phyloP scores from a whole-genome alignment of 2,888 invertebrate genomes.

The Aphodius sticticus region DNA sequence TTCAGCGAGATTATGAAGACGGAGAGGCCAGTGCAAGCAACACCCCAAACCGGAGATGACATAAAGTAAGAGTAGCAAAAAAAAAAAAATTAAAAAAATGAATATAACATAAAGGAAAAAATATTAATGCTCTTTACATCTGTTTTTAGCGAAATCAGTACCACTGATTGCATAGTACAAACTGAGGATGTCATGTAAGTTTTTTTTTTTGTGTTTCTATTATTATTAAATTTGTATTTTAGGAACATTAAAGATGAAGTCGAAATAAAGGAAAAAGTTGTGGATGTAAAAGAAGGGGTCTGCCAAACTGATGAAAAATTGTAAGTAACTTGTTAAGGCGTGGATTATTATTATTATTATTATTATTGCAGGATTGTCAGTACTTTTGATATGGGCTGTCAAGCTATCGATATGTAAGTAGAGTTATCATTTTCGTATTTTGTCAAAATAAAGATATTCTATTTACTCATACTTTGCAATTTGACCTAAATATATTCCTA shows the following conservation, averaged over 20 bases:
- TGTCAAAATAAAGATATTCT: no score
- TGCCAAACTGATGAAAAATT: background rate
- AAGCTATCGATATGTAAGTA: background rate
- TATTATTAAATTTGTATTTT: background rate
- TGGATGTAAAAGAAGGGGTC: background rate
- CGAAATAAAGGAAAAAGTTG: background rate
- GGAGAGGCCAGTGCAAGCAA: constrained; percentile 14
- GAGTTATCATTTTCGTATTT: no score
- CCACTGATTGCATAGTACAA: background rate
- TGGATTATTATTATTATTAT: no score
- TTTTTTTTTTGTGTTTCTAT: background rate
- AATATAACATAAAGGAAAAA: background rate
- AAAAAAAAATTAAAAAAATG: background rate
- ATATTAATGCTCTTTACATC: background rate
- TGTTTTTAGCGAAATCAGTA: background rate
- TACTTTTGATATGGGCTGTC: background rate
- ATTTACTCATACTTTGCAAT: no score
- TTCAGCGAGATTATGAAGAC: background rate
- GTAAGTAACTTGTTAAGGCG: no score
- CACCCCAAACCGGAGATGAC: background rate
- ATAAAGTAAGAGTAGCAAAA: background rate
- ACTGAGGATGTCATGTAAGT: background rate
- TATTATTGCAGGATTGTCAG: background rate
- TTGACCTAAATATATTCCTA: no score
- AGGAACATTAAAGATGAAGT: background rate